Conservation (phyloP, 2,888 invertebrate genomes). For the Drosophila anceps region DNA sequence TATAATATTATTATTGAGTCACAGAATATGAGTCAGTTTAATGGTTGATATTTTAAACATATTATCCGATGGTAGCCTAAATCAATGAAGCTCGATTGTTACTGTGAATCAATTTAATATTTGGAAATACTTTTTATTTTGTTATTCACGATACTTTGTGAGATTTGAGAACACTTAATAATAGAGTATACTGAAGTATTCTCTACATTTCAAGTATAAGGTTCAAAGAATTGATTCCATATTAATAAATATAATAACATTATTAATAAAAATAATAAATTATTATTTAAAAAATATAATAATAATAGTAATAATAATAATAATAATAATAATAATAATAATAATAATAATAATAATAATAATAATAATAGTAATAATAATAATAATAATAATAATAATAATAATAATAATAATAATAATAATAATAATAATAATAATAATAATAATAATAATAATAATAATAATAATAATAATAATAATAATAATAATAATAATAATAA, state of each 20-base stretch:
- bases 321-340: background rate
- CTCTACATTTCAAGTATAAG: no score
- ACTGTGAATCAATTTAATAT: background rate
- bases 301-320: background rate
- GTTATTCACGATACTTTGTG: background rate
- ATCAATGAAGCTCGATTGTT: background rate
- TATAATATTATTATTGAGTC: background rate
- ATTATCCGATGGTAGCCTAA: background rate
- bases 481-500: no score
- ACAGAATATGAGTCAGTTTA: background rate
- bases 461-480: background rate
- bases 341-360: background rate
- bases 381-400: background rate
- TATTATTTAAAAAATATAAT: no score
- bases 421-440: background rate
- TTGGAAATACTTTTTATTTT: background rate
- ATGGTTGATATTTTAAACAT: background rate
- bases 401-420: background rate
- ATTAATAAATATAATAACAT: background rate
- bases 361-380: background rate
- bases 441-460: background rate
- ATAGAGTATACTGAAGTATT: background rate
- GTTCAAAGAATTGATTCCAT: no score
- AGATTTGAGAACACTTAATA: background rate
- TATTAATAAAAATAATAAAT: no score